Evolutionary conservation across 2,113 vertebrate species (phyloP), one percentile per base, ranked within the genome.

Genomic region (Riparia riparia): DNA sequence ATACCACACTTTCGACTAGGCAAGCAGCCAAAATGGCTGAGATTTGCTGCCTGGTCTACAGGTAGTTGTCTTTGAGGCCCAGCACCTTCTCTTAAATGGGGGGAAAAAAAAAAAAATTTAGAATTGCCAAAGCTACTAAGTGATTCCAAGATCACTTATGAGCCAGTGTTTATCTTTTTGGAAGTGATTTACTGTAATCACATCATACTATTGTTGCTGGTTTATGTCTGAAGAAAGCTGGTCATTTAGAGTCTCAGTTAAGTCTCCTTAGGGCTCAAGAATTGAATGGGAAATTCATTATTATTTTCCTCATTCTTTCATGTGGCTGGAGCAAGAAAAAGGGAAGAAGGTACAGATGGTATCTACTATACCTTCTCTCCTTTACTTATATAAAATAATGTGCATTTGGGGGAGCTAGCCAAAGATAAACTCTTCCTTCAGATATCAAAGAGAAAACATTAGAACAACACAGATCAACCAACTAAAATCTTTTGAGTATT

Each of bases 21-120:
- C 83, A 92, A 84, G 37, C 17, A 82, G 77, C 95, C 93, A 95
- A 91, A 93, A 95, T 79, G 82, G 44, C n/a, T 86, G 37, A 93
- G 81, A 93, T 74, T 84, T 89, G 17, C 82, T 82, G 20, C 37
- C 85, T 94, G 65, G 41, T 79, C 70, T 87, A 39, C 25, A 87
- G 16, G 83, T 57, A 84, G 51, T 25, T 39, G n/a, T 86, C 70
- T 65, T 76, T 79, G 93, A 93, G 89, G 73, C 69, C 68, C 61
- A 93, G 57, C 70, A 85, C 53, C 49, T 91, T 96, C 57, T 84
- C 31, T 49, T 79, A 28, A 86, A 68, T 17, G 21, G 24, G 21
- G 24, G 26, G 2, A 45, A 60, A 87, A 82, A 28, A 28, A 3
- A 70, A 42, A 37, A 37, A 37, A 37, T 9, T 14, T 68, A 65